Base-by-base conservation (phyloP, 2,797 vertebrate genomes). In the Cephalopachus bancanus region DNA sequence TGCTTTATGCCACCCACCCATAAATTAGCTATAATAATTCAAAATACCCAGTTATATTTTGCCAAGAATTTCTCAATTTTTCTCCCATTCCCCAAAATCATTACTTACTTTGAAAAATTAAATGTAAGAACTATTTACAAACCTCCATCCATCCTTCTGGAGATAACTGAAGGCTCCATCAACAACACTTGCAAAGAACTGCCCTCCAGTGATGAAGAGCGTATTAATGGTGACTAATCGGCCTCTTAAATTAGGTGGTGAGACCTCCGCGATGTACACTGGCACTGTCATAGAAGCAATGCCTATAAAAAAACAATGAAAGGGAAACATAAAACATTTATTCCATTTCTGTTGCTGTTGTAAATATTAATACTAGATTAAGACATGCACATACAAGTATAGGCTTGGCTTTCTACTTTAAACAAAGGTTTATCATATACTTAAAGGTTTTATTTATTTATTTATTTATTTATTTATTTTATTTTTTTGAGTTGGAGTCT, bases 121-220 rank as follows among this genome's bases (percentile, higher is more conserved):
- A 91, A 92, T 80, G 33, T 24, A 96, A 97, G 55, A 92, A 94
- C 26, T 19, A 80, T 90, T 94, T 90, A 98, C 98, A 96, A 92
- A 99, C 99, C 99, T 99, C 99, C 99, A 99, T 87, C 99, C 99
- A 14, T 99, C 99, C 65, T 97, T 99, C 0, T 98, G 98, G 91
- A 99, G 98, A 97, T 99, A 99, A 99, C 99, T 99, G 99, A 99
- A 99, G 98, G 99, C 99, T 92, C 99, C 99, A 30, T 99, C 99
- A 0, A 99, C 95, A 4, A 99, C 98, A 19, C 99, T 99, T 93
- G 99, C 99, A 10, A 99, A 99, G 95, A 99, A 99, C 98, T 99
- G 99, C 65, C 99, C 99, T 33, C 99, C 99, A 0, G 99, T 99
- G 99, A 99, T 99, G 99, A 99, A 99, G 79, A 99, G 99, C 4